Conservation (phyloP, 1,140 invertebrate species). For the Temnothorax curvispinosus region DNA sequence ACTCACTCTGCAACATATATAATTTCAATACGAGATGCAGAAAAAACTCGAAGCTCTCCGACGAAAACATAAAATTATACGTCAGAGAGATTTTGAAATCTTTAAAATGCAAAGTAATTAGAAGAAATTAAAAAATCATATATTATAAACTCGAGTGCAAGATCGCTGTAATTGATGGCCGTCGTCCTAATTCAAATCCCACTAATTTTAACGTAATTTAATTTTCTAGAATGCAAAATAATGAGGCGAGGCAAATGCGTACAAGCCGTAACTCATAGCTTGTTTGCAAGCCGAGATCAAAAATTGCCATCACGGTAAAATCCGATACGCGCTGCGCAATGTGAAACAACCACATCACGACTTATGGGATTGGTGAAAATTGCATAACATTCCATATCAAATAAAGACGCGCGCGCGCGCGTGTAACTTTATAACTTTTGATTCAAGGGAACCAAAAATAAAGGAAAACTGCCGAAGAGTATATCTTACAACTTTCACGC, state of each 20-base stretch:
- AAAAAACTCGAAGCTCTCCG: not conserved
- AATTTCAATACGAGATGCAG: not conserved
- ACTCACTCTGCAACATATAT: not conserved
- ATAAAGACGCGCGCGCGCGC: not conserved
- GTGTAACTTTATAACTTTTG: constrained; percentile 1
- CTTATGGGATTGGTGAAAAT: constrained; percentile 38
- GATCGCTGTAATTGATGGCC: not conserved
- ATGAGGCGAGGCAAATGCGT: not conserved
- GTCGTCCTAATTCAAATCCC: not conserved
- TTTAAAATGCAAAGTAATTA: not conserved
- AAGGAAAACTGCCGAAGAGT: not conserved
- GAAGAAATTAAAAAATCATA: not conserved
- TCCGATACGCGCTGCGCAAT: not conserved
- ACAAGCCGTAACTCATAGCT: not conserved
- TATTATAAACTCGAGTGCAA: not conserved
- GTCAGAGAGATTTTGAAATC: not conserved
- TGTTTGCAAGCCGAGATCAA: not conserved
- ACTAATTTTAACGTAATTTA: not conserved
- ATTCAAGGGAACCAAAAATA: not conserved
- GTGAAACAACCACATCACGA: constrained; percentile 18
- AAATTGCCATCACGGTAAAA: not conserved
- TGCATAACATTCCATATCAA: not conserved
- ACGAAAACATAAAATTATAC: constrained; percentile 6
- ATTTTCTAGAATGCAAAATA: constrained; percentile 21
- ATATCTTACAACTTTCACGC: constrained; percentile 22